Conservation (phyloP, 2,797 vertebrate species). For the Pipistrellus pipistrellus region DNA sequence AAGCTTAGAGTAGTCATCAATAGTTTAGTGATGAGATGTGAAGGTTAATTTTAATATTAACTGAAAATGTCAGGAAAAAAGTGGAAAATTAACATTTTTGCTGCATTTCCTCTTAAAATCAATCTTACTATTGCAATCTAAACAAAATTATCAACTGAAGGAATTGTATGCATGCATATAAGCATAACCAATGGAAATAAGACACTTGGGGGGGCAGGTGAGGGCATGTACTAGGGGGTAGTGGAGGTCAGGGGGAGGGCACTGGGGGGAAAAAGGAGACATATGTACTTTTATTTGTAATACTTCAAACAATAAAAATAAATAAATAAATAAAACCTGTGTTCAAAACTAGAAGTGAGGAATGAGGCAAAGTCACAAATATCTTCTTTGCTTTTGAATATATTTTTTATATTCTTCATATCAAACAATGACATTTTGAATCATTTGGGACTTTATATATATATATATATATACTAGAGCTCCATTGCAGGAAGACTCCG, state of each 20-base stretch:
- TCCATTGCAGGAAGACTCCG: no score
- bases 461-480: not conserved
- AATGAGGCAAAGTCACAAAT: not conserved
- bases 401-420: conserved; percentile 4
- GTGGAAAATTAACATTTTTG: conserved; percentile 21
- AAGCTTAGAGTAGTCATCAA: not conserved
- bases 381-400: not conserved
- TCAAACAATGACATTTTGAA: not conserved
- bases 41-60: conserved; percentile 27
- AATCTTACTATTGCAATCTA: not conserved
- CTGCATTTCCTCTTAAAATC: not conserved
- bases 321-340: not conserved
- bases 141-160: not conserved
- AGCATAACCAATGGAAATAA: no score
- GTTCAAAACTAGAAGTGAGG: not conserved
- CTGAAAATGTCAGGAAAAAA: not conserved
- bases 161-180: no score
- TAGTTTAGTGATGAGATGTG: not conserved
- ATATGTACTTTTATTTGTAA: no score
- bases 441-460: not conserved
- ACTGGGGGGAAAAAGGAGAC: no score
- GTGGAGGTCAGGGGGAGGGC: no score
- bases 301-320: no score
- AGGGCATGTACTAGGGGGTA: no score
- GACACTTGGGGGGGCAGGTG: no score